phyloP scores from a whole-genome alignment of 2,113 vertebrate species.

The Hypomesus transpacificus region DNA sequence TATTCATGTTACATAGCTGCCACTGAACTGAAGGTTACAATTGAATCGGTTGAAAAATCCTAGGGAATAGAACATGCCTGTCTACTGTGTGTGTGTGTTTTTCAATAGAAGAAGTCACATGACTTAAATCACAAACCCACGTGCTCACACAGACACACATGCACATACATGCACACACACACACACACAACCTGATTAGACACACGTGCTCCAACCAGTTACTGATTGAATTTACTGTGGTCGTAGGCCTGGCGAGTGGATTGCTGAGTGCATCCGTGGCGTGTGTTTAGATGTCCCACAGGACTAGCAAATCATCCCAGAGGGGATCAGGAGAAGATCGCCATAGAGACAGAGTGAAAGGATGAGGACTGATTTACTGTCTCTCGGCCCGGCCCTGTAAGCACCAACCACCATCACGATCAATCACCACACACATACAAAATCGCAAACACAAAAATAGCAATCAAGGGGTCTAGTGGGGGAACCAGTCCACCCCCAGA shows the following conservation, averaged over 20 bases:
- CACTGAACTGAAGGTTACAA: no score
- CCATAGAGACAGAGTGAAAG: slow-evolving; percentile 55
- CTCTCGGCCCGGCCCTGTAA: slow-evolving; percentile 43
- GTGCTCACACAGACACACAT: not conserved
- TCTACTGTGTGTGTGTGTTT: no score
- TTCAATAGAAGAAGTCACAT: no score
- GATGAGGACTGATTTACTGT: slow-evolving; percentile 51
- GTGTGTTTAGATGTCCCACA: slow-evolving; percentile 60
- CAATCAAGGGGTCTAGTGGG: no score
- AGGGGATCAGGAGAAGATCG: slow-evolving; percentile 68
- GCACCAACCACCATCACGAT: slow-evolving; percentile 43
- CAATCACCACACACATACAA: slow-evolving; percentile 32
- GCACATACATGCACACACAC: slow-evolving; percentile 25
- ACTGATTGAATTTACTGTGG: not conserved
- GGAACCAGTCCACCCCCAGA: no score
- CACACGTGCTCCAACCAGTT: slow-evolving; percentile 3
- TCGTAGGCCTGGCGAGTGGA: slow-evolving; percentile 32
- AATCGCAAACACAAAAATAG: slow-evolving; percentile 15
- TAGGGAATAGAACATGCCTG: no score
- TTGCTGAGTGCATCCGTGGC: slow-evolving; percentile 60
- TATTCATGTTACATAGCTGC: no score
- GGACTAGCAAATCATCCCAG: slow-evolving; percentile 67
- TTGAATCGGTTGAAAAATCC: no score
- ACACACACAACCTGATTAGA: slow-evolving; percentile 24
- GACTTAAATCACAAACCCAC: no score